Percentiles rank a stretch among this genome's conserved stretches.
Conservation (phyloP, 2,888 invertebrate genomes). For the Tipula confusa region DNA sequence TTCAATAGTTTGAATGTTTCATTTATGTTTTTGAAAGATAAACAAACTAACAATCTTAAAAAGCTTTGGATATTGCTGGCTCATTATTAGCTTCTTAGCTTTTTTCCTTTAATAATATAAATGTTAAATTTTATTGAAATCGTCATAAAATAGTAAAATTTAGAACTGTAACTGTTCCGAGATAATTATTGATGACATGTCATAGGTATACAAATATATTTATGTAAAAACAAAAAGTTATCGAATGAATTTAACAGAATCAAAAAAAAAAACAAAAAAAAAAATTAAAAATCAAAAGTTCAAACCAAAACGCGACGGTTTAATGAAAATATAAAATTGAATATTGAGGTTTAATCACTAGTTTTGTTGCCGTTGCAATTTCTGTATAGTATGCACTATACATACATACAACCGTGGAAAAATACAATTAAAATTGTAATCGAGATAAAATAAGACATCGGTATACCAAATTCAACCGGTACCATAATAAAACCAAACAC, state of each 20-base stretch:
- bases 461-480: neutral
- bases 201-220: neutral
- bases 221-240: neutral
- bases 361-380: neutral
- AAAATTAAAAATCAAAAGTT: neutral
- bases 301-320: neutral
- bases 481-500: neutral
- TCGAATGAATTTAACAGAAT: neutral
- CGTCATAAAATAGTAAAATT: too few relatives aligned
- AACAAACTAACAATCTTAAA: too few relatives aligned
- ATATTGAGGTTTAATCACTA: neutral
- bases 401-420: neutral
- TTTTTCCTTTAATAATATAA: too few relatives aligned
- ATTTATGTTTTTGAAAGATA: too few relatives aligned
- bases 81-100: too few relatives aligned
- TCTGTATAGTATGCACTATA: neutral
- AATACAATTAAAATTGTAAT: neutral
- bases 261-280: neutral
- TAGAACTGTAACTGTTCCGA: too few relatives aligned
- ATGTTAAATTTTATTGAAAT: too few relatives aligned
- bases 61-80: too few relatives aligned
- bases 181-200: too few relatives aligned
- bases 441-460: neutral
- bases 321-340: neutral
- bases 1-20: too few relatives aligned